phyloP scores from a whole-genome alignment of 2,797 vertebrate genomes.

The Lepus townsendii region DNA sequence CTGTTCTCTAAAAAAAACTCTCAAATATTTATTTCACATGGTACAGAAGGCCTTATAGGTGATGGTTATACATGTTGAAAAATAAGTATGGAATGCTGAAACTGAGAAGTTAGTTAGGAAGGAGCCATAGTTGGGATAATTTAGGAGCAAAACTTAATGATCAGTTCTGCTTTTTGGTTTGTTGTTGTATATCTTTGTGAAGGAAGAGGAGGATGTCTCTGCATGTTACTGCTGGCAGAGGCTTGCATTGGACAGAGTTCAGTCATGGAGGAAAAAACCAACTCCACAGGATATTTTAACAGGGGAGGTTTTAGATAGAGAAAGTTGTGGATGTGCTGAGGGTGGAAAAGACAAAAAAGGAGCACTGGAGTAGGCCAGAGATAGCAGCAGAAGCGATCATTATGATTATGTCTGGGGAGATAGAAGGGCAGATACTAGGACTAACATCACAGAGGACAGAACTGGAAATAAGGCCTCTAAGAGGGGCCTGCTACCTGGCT shows the following conservation, averaged over 20 bases:
- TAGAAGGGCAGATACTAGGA: neutral
- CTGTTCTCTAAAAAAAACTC: neutral
- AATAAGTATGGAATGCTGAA: neutral
- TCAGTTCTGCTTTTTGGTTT: neutral
- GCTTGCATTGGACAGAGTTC: neutral
- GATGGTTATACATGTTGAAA: neutral
- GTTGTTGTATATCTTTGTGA: neutral
- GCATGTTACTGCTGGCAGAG: neutral
- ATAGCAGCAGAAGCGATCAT: neutral
- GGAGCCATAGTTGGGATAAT: neutral
- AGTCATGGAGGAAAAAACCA: neutral
- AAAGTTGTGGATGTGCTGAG: neutral
- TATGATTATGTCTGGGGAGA: neutral
- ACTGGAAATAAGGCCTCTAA: neutral
- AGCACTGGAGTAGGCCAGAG: neutral
- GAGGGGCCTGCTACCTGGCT: no score
- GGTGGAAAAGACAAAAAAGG: neutral
- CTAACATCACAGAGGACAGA: neutral
- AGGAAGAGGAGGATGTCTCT: neutral
- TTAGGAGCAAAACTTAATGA: neutral
- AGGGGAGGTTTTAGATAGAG: neutral
- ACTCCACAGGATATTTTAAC: neutral
- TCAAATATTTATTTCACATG: neutral
- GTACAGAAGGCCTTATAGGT: neutral
- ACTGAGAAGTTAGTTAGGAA: conserved; percentile 4